Conservation (phyloP, 2,797 vertebrate genomes). For the Ciconia nigra region DNA sequence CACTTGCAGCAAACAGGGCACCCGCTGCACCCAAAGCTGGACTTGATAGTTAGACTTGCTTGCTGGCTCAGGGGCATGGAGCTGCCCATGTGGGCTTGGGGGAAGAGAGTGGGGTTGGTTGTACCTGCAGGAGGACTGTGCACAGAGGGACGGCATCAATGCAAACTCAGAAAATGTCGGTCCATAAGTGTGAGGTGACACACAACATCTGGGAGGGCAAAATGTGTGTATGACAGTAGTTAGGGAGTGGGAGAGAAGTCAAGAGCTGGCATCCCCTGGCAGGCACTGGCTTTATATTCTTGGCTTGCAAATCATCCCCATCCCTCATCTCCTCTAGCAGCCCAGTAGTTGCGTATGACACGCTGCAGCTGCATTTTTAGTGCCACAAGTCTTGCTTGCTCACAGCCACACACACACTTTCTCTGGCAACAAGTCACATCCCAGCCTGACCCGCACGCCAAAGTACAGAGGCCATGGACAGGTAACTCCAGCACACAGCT, state of each 20-base stretch:
- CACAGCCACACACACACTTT: too few species aligned
- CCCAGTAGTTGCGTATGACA: neutral
- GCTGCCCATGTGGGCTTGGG: neutral
- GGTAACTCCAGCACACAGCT: neutral
- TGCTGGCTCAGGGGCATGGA: neutral
- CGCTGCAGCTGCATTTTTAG: neutral
- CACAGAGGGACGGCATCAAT: too few species aligned
- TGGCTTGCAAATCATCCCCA: neutral
- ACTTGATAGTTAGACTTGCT: neutral
- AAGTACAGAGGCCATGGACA: neutral
- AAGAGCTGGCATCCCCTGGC: neutral
- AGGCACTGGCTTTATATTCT: neutral
- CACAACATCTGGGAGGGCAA: neutral
- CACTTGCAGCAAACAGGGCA: neutral
- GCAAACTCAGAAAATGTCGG: neutral
- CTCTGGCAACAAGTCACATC: neutral
- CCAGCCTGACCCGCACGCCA: rapidly evolving
- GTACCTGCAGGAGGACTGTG: neutral
- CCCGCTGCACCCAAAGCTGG: neutral
- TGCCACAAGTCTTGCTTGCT: too few species aligned
- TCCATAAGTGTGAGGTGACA: neutral
- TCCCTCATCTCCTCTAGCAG: neutral
- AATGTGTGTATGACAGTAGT: neutral
- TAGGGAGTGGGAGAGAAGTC: neutral
- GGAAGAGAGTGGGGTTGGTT: neutral